Percentiles rank a stretch among this genome's conserved stretches.
Conservation (phyloP, 2,888 invertebrate species). For the Congeria kusceri region DNA sequence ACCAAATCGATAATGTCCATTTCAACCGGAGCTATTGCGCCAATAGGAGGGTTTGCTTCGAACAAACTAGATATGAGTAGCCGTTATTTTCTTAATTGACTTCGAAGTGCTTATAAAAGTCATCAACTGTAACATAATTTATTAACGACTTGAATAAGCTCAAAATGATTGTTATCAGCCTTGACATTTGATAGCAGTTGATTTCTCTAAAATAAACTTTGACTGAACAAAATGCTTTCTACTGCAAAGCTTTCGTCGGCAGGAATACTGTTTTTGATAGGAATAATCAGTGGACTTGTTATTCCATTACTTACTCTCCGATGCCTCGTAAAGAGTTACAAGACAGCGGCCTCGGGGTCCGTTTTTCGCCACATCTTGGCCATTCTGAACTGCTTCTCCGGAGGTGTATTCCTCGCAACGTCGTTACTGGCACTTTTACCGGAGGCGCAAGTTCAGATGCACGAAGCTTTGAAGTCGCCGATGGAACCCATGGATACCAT, state of each 20-base stretch:
- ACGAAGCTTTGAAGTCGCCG: constrained; percentile 10
- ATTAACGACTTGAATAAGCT: too few relatives aligned
- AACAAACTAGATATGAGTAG: too few relatives aligned
- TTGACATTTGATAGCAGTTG: too few relatives aligned
- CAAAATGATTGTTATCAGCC: too few relatives aligned
- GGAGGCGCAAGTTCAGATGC: constrained; percentile 26
- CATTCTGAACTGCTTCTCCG: constrained; percentile 46
- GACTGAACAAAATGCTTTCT: constrained; percentile 27
- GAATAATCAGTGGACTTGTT: constrained; percentile 57
- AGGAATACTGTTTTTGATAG: constrained; percentile 55
- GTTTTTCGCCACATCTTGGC: constrained; percentile 13
- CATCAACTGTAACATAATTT: too few relatives aligned
- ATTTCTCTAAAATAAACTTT: too few relatives aligned
- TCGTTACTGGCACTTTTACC: constrained; percentile 34
- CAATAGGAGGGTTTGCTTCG: too few relatives aligned
- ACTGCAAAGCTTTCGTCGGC: constrained; percentile 59
- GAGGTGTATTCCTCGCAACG: constrained; percentile 48
- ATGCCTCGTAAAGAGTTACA: constrained; percentile 25
- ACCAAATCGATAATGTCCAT: too few relatives aligned
- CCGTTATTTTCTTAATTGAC: too few relatives aligned
- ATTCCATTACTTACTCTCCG: constrained; percentile 48
- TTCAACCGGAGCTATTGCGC: too few relatives aligned
- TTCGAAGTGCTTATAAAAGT: too few relatives aligned
- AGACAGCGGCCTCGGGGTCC: not conserved
- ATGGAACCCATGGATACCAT: not conserved